These are phyloP conservation scores for Ailurus styani DNA, from an alignment of 2,113 vertebrate species.

Conservation along the genomic window DNA sequence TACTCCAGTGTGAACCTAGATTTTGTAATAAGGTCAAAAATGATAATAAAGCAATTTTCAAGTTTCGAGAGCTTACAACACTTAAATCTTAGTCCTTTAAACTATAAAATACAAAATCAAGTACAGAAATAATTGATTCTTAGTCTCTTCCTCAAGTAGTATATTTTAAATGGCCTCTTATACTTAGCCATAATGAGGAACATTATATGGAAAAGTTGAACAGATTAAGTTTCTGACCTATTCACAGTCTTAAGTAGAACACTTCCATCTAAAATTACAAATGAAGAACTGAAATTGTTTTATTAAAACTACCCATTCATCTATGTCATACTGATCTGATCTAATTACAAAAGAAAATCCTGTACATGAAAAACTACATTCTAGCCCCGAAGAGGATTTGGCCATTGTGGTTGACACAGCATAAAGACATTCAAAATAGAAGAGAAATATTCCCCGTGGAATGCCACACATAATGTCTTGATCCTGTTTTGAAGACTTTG, in stretches of 20 bases:
- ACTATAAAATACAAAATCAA: conserved; percentile 68
- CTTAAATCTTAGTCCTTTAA: conserved; percentile 43
- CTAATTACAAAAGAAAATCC: not conserved
- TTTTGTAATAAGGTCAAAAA: conserved; percentile 19
- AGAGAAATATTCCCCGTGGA: not conserved
- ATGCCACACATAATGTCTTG: not conserved
- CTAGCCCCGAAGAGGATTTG: not conserved
- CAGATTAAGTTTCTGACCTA: not conserved
- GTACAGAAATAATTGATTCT: conserved; percentile 47
- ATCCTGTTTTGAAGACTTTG: not conserved
- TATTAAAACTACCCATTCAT: not conserved
- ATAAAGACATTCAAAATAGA: not conserved
- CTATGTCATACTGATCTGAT: not conserved
- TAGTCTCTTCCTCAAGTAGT: conserved; percentile 36
- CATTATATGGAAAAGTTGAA: not conserved
- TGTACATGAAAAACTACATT: not conserved
- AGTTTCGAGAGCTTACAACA: not conserved
- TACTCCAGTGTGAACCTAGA: not conserved
- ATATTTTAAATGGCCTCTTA: not conserved
- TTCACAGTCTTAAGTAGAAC: not conserved
- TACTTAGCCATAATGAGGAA: not conserved
- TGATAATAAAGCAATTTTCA: conserved; percentile 6
- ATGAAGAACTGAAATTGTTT: not conserved
- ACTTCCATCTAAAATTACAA: not conserved
- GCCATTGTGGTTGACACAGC: not conserved